Conservation (phyloP, 2,888 invertebrate genomes). For the Melinopterus prodromus region DNA sequence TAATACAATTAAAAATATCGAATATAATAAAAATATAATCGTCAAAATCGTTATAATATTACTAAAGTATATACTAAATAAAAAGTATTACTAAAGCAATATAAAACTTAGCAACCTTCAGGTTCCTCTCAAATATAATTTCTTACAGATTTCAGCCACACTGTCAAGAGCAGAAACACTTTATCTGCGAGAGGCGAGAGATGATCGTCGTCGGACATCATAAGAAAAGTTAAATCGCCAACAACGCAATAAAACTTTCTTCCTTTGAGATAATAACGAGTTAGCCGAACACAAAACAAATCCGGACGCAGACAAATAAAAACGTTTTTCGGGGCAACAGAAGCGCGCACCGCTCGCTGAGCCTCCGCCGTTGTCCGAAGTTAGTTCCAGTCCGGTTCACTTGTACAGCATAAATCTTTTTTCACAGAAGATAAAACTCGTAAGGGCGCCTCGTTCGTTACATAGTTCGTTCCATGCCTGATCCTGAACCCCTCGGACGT, state of each 20-base stretch:
- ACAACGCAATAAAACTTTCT: slow-evolving; percentile 16
- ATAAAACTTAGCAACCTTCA: too few species aligned
- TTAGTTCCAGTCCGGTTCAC: slow-evolving; percentile 24
- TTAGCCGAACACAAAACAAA: slow-evolving; percentile 15
- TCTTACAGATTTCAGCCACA: not conserved
- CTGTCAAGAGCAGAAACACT: not conserved
- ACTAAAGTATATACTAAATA: too few species aligned
- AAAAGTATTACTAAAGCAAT: too few species aligned
- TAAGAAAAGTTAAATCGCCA: not conserved
- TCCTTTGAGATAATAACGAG: slow-evolving; percentile 10
- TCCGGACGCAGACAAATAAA: slow-evolving; percentile 16
- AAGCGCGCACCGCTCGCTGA: too few species aligned
- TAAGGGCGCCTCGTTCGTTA: slow-evolving; percentile 36
- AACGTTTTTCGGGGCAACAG: slow-evolving; percentile 11
- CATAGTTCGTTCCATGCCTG: slow-evolving; percentile 27
- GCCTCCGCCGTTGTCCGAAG: slow-evolving; percentile 11
- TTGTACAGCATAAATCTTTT: slow-evolving; percentile 33
- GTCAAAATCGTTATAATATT: too few species aligned
- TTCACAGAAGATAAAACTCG: slow-evolving; percentile 47
- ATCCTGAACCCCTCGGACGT: slow-evolving; percentile 5
- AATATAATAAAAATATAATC: too few species aligned
- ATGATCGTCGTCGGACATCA: not conserved
- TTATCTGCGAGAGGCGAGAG: not conserved
- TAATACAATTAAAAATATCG: too few species aligned
- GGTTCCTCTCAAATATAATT: too few species aligned